These are phyloP conservation scores for Erethizon dorsatum DNA, from an alignment of 2,797 vertebrate species.

Conservation along the genomic window DNA sequence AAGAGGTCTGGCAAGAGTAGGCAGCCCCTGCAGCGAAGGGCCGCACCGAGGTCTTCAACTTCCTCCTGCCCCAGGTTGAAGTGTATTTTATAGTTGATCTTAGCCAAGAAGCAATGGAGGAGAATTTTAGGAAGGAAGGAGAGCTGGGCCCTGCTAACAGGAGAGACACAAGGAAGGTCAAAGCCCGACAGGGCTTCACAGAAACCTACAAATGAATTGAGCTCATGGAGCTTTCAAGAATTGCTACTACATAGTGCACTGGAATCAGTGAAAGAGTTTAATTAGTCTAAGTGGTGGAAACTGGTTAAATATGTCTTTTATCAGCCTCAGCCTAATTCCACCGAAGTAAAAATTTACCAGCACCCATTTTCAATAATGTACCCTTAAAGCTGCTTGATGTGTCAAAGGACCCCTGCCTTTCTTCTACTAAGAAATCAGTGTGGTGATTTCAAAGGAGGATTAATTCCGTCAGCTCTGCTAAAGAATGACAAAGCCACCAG, in stretches of 20 bases:
- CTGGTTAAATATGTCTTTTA: not conserved
- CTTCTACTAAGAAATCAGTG: not conserved
- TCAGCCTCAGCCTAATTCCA: constrained; percentile 4
- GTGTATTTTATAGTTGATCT: not conserved
- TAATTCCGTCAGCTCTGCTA: not conserved
- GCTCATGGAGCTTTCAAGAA: not conserved
- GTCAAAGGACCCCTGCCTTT: not conserved
- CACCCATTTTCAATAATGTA: not conserved
- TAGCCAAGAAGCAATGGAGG: not conserved
- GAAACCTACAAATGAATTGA: not conserved
- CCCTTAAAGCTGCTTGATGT: not conserved
- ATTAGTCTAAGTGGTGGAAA: not conserved
- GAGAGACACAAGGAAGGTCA: not conserved
- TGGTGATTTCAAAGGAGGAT: not conserved
- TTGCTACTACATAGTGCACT: not conserved
- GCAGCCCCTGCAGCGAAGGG: not conserved
- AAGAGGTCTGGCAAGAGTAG: not conserved
- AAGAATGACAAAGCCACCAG: not conserved
- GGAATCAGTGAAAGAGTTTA: not conserved
- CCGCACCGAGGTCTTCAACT: not conserved
- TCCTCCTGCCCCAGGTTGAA: not conserved
- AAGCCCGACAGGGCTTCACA: not conserved
- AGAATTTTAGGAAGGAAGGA: not conserved
- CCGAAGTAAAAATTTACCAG: not conserved
- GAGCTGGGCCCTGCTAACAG: not conserved